phyloP scores from a whole-genome alignment of 2,113 vertebrate species.

The Myotis davidii region DNA sequence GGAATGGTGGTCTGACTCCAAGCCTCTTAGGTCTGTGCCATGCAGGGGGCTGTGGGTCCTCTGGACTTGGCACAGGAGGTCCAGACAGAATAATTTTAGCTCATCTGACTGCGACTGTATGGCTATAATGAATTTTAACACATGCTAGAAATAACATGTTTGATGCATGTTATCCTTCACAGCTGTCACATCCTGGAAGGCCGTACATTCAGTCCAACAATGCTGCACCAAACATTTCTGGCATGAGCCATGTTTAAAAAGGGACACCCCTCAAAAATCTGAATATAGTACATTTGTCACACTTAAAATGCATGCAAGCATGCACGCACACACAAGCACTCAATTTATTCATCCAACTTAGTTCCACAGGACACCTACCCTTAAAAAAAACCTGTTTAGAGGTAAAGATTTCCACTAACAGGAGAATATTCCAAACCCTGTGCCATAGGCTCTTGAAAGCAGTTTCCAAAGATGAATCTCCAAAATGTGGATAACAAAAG shows the following conservation, averaged over 20 bases:
- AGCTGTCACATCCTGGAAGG: slow-evolving; percentile 32
- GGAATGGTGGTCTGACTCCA: background rate
- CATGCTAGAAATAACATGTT: slow-evolving; percentile 45
- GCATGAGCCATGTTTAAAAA: background rate
- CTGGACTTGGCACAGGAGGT: background rate
- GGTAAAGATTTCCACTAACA: background rate
- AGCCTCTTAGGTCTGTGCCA: background rate
- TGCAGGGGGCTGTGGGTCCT: background rate
- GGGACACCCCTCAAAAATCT: background rate
- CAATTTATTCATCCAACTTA: background rate
- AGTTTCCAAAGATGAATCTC: background rate
- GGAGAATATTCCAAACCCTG: background rate
- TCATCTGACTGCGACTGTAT: background rate
- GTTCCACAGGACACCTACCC: background rate
- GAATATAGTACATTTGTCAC: background rate
- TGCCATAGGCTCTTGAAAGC: background rate
- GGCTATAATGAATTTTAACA: background rate
- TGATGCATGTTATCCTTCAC: background rate
- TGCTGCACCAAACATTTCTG: background rate
- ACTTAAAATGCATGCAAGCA: background rate
- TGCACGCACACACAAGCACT: background rate
- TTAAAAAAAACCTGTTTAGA: background rate
- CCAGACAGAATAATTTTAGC: background rate
- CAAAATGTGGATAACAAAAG: background rate
- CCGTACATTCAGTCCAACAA: background rate